phyloP scores from a whole-genome alignment of 2,888 invertebrate species.

The Lasioglossum lativentre region DNA sequence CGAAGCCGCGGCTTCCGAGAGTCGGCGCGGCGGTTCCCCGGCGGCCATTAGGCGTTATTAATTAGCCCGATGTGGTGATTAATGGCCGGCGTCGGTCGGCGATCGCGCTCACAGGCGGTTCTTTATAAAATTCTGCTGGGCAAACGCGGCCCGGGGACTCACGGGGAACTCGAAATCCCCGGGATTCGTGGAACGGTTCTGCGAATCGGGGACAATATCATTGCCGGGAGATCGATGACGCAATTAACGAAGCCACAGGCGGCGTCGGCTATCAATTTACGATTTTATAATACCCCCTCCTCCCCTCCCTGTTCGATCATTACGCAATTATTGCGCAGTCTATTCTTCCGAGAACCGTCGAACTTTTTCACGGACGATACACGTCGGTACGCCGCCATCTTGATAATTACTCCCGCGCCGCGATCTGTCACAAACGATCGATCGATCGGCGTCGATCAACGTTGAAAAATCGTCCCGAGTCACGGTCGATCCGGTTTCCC shows the following conservation, averaged over 20 bases:
- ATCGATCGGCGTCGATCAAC: constrained; percentile 76
- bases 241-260: constrained; percentile 18
- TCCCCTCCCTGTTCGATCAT: background rate
- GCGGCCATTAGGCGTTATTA: constrained; percentile 71
- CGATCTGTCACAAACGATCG: constrained; percentile 70
- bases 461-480: constrained; percentile 78
- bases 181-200: constrained; percentile 20
- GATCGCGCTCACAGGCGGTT: constrained; percentile 23
- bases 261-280: constrained; percentile 24
- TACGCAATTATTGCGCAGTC: constrained; percentile 1
- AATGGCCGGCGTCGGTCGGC: constrained; percentile 53
- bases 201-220: constrained; percentile 3
- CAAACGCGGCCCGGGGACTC: background rate
- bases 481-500: constrained; percentile 73
- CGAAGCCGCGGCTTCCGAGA: background rate
- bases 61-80: constrained; percentile 73
- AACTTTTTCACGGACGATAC: background rate
- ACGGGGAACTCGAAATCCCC: background rate
- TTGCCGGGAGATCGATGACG: constrained; percentile 20
- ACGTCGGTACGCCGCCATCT: background rate
- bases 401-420: constrained; percentile 72
- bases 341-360: constrained; percentile 49
- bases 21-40: constrained; percentile 50
- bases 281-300: background rate
- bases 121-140: constrained; percentile 33